These are phyloP conservation scores for Chiloscyllium plagiosum DNA, from an alignment of 2,113 vertebrate species.

Conservation along the genomic window DNA sequence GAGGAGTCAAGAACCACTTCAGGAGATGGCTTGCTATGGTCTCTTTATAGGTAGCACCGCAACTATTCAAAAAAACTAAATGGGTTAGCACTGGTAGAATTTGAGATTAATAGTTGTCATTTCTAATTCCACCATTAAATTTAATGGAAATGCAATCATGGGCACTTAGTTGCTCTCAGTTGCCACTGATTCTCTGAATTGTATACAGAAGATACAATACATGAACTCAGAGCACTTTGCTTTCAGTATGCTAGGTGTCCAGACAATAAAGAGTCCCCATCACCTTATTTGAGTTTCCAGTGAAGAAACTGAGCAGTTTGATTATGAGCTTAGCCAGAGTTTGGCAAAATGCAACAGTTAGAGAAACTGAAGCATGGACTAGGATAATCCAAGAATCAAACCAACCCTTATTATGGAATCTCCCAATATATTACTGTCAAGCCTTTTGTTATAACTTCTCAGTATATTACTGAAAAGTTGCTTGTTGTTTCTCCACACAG, in stretches of 20 bases:
- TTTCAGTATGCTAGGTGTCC: neutral
- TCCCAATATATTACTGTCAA: neutral
- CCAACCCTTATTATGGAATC: neutral
- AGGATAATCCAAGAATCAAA: neutral
- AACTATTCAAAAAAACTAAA: neutral
- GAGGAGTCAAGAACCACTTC: neutral
- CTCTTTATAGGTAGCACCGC: neutral
- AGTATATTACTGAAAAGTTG: neutral
- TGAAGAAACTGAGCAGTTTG: neutral
- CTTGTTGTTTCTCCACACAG: neutral
- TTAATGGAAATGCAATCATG: neutral
- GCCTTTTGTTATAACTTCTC: neutral
- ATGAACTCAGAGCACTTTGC: neutral
- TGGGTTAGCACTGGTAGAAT: neutral
- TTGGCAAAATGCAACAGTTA: neutral
- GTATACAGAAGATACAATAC: neutral
- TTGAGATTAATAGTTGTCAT: neutral
- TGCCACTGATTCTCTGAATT: neutral
- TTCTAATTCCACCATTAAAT: neutral
- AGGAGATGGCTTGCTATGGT: neutral
- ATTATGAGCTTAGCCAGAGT: neutral
- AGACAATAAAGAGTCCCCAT: neutral
- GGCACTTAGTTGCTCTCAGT: neutral
- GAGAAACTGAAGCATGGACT: neutral
- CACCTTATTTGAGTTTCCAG: neutral